phyloP scores from a whole-genome alignment of 2,888 invertebrate genomes.

The Melieria crassipennis region DNA sequence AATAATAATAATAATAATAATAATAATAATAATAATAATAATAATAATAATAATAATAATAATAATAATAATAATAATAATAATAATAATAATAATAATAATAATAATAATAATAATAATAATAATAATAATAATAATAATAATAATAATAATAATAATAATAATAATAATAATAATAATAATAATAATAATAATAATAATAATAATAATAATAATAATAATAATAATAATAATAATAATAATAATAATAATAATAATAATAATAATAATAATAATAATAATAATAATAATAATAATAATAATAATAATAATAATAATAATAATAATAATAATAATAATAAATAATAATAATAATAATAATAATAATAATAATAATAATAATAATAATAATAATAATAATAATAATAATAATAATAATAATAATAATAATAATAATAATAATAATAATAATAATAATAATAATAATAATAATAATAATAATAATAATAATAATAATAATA shows the following conservation, averaged over 20 bases:
- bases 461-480: too few relatives aligned
- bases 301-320: constrained; percentile 16
- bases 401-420: too few relatives aligned
- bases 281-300: constrained; percentile 16
- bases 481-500: too few relatives aligned
- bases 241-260: constrained; percentile 16
- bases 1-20: constrained; percentile 16
- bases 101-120: constrained; percentile 16
- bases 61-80: constrained; percentile 16
- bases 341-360: too few relatives aligned
- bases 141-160: constrained; percentile 16
- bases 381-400: too few relatives aligned
- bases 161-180: constrained; percentile 16
- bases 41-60: constrained; percentile 16
- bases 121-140: constrained; percentile 16
- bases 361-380: too few relatives aligned
- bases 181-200: constrained; percentile 16
- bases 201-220: constrained; percentile 16
- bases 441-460: too few relatives aligned
- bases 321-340: too few relatives aligned
- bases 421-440: too few relatives aligned
- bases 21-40: constrained; percentile 16
- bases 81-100: constrained; percentile 16
- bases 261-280: constrained; percentile 16
- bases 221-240: constrained; percentile 16